Percentiles rank a stretch among this genome's conserved stretches.
Conservation (phyloP, 2,797 vertebrate species). For the Petrocephalus schoutedeni region DNA sequence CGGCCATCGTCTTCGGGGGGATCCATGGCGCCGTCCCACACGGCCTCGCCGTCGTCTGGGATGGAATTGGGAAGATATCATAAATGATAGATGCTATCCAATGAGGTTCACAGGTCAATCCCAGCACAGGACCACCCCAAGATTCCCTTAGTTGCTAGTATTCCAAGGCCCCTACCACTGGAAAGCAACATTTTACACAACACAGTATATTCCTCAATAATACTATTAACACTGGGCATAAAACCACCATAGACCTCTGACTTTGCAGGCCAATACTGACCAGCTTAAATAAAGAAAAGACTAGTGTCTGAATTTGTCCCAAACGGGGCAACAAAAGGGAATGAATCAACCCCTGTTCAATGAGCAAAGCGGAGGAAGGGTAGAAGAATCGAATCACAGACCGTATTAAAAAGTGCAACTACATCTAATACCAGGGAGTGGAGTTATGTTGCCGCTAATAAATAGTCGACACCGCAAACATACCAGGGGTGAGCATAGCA, state of each 20-base stretch:
- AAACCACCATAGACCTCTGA: neutral
- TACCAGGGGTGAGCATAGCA: neutral
- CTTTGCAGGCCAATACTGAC: neutral
- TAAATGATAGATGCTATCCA: slow-evolving; percentile 17
- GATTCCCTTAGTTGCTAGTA: neutral
- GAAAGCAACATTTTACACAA: neutral
- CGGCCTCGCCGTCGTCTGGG: slow-evolving; percentile 14
- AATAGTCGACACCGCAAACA: slow-evolving; percentile 7
- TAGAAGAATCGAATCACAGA: slow-evolving; percentile 1
- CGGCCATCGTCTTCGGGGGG: slow-evolving; percentile 70
- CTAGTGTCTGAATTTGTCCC: neutral
- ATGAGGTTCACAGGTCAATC: neutral
- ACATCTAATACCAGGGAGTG: neutral
- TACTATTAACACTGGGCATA: neutral
- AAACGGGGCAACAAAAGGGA: neutral
- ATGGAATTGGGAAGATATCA: neutral
- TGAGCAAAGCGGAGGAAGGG: neutral
- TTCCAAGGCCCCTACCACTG: neutral
- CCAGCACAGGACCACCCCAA: neutral
- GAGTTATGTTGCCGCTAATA: neutral
- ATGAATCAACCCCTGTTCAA: neutral
- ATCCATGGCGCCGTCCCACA: slow-evolving; percentile 67
- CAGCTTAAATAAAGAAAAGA: neutral
- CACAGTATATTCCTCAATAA: neutral
- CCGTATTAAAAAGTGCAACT: neutral